These are phyloP conservation scores for Cladopsammia gracilis DNA, from an alignment of 64 coral and sea anemone genomes.

Conservation along the genomic window DNA sequence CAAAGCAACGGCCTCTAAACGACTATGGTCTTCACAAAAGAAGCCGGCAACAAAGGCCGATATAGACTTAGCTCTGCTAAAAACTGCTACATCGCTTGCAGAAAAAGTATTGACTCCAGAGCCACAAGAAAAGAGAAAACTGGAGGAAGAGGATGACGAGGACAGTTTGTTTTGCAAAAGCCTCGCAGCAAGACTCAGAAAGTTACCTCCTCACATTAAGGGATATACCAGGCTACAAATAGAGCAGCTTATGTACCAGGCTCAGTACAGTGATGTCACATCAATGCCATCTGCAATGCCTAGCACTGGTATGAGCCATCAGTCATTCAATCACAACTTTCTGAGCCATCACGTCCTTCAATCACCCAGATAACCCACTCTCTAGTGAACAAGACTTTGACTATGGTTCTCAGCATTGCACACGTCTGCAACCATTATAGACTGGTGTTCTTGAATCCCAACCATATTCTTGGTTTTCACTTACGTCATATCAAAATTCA, in stretches of 20 bases:
- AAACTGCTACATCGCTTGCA: conserved; percentile 21
- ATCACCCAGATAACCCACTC: too few relatives aligned
- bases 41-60: background rate
- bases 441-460: too few relatives aligned
- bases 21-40: background rate
- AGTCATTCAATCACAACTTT: too few relatives aligned
- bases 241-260: conserved; percentile 40
- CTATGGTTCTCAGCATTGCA: too few relatives aligned
- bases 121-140: background rate
- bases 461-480: too few relatives aligned
- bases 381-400: too few relatives aligned
- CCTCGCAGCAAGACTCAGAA: background rate
- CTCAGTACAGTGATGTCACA: conserved; percentile 14
- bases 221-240: conserved; percentile 18
- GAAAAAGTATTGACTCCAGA: conserved; percentile 16
- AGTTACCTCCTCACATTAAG: background rate
- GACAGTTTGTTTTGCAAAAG: conserved; percentile 16
- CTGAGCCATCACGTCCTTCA: too few relatives aligned
- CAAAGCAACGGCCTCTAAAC: background rate
- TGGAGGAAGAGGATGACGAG: conserved; percentile 7
- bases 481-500: too few relatives aligned
- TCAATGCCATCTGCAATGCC: background rate
- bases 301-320: background rate
- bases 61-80: conserved; percentile 23
- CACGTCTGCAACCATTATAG: too few relatives aligned